A percentile compares a stretch with the other conserved stretches of the same genome.
These are phyloP conservation scores for Zhengitettix transpicula DNA, from an alignment of 2,888 invertebrate species.

Conservation along the genomic window DNA sequence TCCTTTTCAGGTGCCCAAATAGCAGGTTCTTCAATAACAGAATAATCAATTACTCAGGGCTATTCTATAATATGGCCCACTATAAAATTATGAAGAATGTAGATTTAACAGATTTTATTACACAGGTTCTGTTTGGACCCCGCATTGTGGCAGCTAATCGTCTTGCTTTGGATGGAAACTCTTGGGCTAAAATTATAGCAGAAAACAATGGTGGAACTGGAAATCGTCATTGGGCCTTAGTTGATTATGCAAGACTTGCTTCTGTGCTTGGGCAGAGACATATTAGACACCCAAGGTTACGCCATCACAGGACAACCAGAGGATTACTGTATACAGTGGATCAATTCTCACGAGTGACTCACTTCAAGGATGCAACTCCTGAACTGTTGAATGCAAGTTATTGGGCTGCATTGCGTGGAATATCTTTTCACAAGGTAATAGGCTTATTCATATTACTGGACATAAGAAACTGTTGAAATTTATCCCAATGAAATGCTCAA, in stretches of 20 bases:
- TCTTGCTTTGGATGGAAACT: conserved; percentile 48
- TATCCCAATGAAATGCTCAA: no score
- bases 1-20: no score
- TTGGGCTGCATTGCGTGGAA: conserved; percentile 50
- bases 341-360: conserved; percentile 51
- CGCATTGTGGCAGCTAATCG: conserved; percentile 71
- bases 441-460: no score
- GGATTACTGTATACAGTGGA: conserved; percentile 53
- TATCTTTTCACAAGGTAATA: conserved; percentile 33
- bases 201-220: conserved; percentile 63
- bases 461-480: background rate
- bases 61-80: background rate
- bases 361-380: conserved; percentile 48
- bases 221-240: conserved; percentile 74
- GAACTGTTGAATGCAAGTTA: conserved; percentile 43
- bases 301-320: conserved; percentile 7
- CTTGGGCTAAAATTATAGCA: conserved; percentile 56
- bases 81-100: no score
- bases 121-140: conserved; percentile 50
- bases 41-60: background rate
- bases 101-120: conserved; percentile 1
- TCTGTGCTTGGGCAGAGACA: background rate
- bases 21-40: background rate
- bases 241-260: conserved; percentile 48
- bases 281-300: conserved; percentile 5